phyloP scores from a whole-genome alignment of 2,113 vertebrate species.

The human region DNA sequence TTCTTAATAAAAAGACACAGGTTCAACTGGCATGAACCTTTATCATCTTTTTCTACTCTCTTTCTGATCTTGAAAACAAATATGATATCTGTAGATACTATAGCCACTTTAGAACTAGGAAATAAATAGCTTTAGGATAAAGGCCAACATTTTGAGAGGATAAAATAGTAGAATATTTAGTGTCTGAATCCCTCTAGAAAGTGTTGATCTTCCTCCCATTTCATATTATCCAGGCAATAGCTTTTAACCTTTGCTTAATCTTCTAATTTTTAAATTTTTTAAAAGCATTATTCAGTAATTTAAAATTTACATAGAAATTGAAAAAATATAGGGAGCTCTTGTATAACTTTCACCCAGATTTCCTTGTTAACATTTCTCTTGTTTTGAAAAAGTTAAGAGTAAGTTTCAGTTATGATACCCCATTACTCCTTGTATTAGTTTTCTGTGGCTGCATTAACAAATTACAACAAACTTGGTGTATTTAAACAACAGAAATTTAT shows the following conservation, averaged over 20 bases:
- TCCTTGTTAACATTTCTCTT: background rate
- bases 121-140: background rate
- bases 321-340: background rate
- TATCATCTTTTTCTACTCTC: background rate
- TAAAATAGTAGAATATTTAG: background rate
- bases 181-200: background rate
- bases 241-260: background rate
- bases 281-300: background rate
- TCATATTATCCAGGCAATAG: background rate
- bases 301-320: background rate
- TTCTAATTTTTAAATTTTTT: background rate
- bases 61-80: background rate
- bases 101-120: background rate
- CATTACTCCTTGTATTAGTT: background rate
- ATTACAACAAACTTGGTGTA: background rate
- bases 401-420: background rate
- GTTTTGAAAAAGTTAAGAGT: background rate
- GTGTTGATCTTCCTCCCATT: background rate
- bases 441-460: background rate
- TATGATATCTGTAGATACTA: background rate
- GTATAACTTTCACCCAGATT: background rate
- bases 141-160: background rate
- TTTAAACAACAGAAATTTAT: background rate
- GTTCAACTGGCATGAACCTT: background rate
- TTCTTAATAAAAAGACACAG: background rate